These are phyloP conservation scores for Drosophila lacteicornis DNA, from an alignment of 1,140 invertebrate species.

Conservation along the genomic window DNA sequence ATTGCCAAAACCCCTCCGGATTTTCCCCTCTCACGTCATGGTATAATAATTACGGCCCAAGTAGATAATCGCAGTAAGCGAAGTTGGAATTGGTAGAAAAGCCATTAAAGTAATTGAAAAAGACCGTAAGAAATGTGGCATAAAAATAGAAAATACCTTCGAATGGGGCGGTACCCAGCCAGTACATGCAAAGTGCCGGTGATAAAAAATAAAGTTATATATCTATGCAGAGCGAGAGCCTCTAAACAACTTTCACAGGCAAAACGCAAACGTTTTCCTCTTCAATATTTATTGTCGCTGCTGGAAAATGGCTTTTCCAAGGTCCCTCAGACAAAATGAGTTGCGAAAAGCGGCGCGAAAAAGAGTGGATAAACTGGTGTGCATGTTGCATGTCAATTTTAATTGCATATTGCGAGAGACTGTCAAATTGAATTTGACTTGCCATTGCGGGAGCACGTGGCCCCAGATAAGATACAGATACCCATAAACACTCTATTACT, in stretches of 20 bases:
- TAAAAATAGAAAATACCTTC: constrained; percentile 22
- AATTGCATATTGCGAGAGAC: constrained; percentile 48
- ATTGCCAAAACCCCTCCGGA: constrained; percentile 26
- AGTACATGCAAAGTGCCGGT: constrained; percentile 36
- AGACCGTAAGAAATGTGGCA: constrained; percentile 28
- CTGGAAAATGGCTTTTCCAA: constrained; percentile 61
- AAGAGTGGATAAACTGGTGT: constrained; percentile 20
- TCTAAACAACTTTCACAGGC: constrained; percentile 45
- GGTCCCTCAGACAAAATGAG: constrained; percentile 41
- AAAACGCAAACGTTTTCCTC: not conserved
- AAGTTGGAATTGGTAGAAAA: constrained; percentile 23
- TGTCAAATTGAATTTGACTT: constrained; percentile 57
- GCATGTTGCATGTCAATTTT: constrained; percentile 52
- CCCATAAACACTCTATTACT: constrained; percentile 3
- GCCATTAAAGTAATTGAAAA: constrained; percentile 57
- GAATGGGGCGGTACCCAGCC: not conserved
- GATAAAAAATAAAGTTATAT: constrained; percentile 21
- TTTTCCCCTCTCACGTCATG: constrained; percentile 17
- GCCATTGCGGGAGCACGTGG: constrained; percentile 8
- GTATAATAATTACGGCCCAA: constrained; percentile 35
- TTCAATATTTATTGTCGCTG: constrained; percentile 54
- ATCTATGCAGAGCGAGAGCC: constrained; percentile 4
- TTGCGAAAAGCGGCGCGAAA: constrained; percentile 10
- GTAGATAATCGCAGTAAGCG: constrained; percentile 26
- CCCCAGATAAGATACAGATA: constrained; percentile 34